Evolutionary conservation across 2,888 invertebrate species (phyloP), one percentile per base, ranked within the genome.

Genomic region (Hybos culiciformis): DNA sequence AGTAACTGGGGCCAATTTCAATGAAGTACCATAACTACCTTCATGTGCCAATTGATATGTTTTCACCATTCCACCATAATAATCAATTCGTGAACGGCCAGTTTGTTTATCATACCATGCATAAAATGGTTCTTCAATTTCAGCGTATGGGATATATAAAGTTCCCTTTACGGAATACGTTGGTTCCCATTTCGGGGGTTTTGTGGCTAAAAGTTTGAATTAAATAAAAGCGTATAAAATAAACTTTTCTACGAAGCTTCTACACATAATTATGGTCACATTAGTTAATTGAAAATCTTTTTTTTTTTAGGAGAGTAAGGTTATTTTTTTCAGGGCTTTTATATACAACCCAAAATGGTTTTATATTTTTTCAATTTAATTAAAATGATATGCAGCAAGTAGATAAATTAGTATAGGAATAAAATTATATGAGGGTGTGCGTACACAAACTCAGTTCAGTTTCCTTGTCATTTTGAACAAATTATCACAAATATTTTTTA

Each of bases 11-110:
- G 87, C 90, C 37, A 94, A 56, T 74, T 91, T 91, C 20, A 86
- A 65, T 47, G 78, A 79, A 0, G 78, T 73, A 1, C 91, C 91
- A 56, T 69, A 82, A 0, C 69, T 58, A 5, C 76, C 78, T 0
- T 74, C 69, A 0, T 68, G 51, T 0, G 70, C 63, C 20, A 90
- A 60, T 66, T 92, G 92, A 56, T 84, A 87, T 0, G 92, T 94
- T 63, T 85, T 83, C n/a, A 90, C 90, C 82, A 91, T 86, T 62
- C 83, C 84, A 48, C 87, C 90, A 67, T 96, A 96, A 60, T 93
- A 96, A 64, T 94, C 94, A 47, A 96, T 86, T 37, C 94, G 77
- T 33, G 91, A 91, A 46, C 78, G 78, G 43, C 78, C 78, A 42
- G 76, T 74, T 5, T 71, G 69, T 21, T 69, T 74, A 69, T 94